Percentiles rank a stretch among this genome's conserved stretches.
phyloP scores from a whole-genome alignment of 2,888 invertebrate species.

The Cacoxenus indagator region DNA sequence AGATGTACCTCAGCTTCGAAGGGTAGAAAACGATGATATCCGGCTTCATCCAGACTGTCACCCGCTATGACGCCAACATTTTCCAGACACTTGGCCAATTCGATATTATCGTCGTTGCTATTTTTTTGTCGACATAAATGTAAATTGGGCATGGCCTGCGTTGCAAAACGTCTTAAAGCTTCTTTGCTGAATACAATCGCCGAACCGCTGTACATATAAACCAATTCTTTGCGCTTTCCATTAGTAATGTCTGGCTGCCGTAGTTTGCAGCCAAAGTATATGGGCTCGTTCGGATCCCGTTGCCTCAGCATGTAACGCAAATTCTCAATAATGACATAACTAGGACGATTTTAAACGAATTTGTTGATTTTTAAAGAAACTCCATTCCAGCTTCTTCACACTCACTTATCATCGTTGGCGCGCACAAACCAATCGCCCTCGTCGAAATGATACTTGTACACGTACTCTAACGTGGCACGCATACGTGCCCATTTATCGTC shows the following conservation, averaged over 20 bases:
- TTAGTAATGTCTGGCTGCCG: constrained; percentile 58
- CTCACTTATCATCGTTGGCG: constrained; percentile 96
- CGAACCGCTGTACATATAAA: constrained; percentile 90
- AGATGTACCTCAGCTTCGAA: constrained; percentile 34
- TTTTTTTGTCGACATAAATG: constrained; percentile 71
- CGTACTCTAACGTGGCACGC: constrained; percentile 89
- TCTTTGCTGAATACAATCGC: constrained; percentile 91
- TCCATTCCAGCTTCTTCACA: not conserved
- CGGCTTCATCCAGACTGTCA: constrained; percentile 83
- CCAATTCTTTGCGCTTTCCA: constrained; percentile 63
- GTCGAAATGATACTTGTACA: constrained; percentile 84
- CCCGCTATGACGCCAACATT: constrained; percentile 87
- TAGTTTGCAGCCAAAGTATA: constrained; percentile 93
- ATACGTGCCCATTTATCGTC: constrained; percentile 89
- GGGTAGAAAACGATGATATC: constrained; percentile 45
- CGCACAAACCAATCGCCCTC: constrained; percentile 97
- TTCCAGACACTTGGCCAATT: constrained; percentile 80
- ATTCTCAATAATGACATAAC: constrained; percentile 94
- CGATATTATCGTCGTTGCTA: constrained; percentile 40
- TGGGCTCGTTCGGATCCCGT: constrained; percentile 79
- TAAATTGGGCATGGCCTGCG: constrained; percentile 77
- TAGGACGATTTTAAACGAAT: constrained; percentile 61
- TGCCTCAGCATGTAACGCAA: constrained; percentile 85
- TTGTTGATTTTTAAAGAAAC: not conserved
- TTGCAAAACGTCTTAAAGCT: constrained; percentile 82